Percentiles rank a stretch among this genome's conserved stretches.
These are phyloP conservation scores for Panagrolaimus sp. DNA, from an alignment of 1,140 invertebrate genomes.

Conservation along the genomic window DNA sequence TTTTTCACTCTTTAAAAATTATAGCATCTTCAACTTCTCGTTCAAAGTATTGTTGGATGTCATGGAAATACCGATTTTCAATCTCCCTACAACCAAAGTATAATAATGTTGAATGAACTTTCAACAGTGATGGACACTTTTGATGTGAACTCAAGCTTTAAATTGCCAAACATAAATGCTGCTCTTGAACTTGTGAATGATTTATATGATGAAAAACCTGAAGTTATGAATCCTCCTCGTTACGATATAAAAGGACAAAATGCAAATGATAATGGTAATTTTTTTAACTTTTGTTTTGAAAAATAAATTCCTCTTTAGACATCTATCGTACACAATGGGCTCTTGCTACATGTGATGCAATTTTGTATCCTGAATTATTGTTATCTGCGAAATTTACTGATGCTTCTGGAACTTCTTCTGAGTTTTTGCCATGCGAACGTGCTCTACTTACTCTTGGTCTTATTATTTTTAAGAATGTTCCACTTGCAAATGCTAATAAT, in stretches of 20 bases:
- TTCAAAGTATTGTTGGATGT: conserved; percentile 5
- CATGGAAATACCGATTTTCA: not conserved
- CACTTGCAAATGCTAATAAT: not conserved
- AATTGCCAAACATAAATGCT: too few relatives aligned
- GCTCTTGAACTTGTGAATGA: not conserved
- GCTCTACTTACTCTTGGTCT: not conserved
- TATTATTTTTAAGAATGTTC: not conserved
- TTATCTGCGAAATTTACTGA: not conserved
- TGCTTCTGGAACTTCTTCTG: not conserved
- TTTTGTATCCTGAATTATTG: not conserved
- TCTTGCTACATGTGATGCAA: not conserved
- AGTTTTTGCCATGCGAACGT: not conserved
- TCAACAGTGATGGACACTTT: not conserved
- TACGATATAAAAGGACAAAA: too few relatives aligned
- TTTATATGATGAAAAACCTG: not conserved
- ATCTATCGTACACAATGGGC: too few relatives aligned
- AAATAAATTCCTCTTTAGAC: too few relatives aligned
- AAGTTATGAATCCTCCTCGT: not conserved
- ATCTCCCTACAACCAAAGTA: not conserved
- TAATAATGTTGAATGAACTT: conserved; percentile 9
- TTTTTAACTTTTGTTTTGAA: too few relatives aligned
- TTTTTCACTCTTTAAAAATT: too few relatives aligned
- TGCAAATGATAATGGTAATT: too few relatives aligned
- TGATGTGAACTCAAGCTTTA: not conserved
- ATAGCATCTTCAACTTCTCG: conserved; percentile 10